Evolutionary conservation across 1,140 invertebrate species (phyloP).

Genomic region (Lepidurus arcticus): DNA sequence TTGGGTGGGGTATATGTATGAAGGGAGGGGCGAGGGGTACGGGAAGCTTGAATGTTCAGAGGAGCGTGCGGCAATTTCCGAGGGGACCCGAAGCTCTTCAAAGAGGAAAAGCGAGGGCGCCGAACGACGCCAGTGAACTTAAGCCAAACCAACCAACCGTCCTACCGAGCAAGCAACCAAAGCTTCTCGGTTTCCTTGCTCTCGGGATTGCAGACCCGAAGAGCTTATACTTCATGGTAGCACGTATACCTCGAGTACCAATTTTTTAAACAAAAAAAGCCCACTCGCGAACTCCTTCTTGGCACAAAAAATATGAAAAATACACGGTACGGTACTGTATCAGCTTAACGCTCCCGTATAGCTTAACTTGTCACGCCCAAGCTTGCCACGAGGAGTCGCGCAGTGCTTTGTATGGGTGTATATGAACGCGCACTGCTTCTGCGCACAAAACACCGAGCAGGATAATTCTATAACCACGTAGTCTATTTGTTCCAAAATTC

Average conservation of each 20-base stretch:
- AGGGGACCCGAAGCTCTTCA: constrained; percentile 8
- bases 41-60: constrained; percentile 11
- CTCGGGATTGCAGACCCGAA: not conserved
- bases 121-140: constrained; percentile 2
- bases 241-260: not conserved
- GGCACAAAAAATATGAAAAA: too few relatives aligned
- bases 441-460: too few relatives aligned
- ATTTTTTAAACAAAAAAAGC: too few relatives aligned
- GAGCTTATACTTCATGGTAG: not conserved
- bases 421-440: too few relatives aligned
- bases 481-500: too few relatives aligned
- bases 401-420: too few relatives aligned
- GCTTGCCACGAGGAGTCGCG: too few relatives aligned
- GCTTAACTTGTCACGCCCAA: too few relatives aligned
- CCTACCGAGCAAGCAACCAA: constrained; percentile 8
- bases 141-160: constrained; percentile 7
- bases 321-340: too few relatives aligned
- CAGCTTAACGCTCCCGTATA: too few relatives aligned
- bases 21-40: not conserved
- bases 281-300: too few relatives aligned
- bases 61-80: constrained; percentile 16
- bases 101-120: constrained; percentile 10
- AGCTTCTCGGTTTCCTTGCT: constrained; percentile 2
- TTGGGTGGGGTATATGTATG: not conserved
- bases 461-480: too few relatives aligned